These are phyloP conservation scores for Sebastes minor DNA, from an alignment of 2,797 vertebrate species.

Conservation along the genomic window DNA sequence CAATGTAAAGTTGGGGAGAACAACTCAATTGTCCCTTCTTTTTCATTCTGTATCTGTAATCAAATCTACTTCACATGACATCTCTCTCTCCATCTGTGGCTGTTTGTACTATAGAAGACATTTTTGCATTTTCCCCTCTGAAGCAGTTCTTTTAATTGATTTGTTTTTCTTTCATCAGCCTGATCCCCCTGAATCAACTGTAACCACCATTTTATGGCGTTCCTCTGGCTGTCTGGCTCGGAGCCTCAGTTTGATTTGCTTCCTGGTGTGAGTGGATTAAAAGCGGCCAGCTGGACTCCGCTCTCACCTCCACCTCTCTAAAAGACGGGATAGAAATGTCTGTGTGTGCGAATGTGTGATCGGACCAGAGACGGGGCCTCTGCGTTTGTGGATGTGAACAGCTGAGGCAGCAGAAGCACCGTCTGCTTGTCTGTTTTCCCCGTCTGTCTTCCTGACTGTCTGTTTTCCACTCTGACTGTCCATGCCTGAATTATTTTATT, in stretches of 20 bases:
- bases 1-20: background rate
- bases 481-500: conserved; percentile 43
- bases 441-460: conserved; percentile 15
- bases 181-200: background rate
- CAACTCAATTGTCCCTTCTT: background rate
- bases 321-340: conserved; percentile 12
- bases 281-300: conserved; percentile 14
- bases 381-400: conserved; percentile 23
- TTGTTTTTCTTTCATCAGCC: background rate
- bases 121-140: background rate
- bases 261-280: conserved; percentile 12
- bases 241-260: conserved; percentile 28
- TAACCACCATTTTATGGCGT: background rate
- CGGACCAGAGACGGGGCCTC: background rate
- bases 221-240: background rate
- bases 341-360: background rate
- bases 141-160: background rate
- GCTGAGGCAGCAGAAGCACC: conserved; percentile 39
- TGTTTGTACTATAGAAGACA: background rate
- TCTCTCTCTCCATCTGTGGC: background rate
- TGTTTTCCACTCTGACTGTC: conserved; percentile 24
- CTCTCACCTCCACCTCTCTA: conserved; percentile 35
- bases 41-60: background rate
- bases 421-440: conserved; percentile 20
- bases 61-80: background rate